Evolutionary conservation across 2,888 invertebrate species (phyloP).

Genomic region (Hermaeophaga mercurialis): DNA sequence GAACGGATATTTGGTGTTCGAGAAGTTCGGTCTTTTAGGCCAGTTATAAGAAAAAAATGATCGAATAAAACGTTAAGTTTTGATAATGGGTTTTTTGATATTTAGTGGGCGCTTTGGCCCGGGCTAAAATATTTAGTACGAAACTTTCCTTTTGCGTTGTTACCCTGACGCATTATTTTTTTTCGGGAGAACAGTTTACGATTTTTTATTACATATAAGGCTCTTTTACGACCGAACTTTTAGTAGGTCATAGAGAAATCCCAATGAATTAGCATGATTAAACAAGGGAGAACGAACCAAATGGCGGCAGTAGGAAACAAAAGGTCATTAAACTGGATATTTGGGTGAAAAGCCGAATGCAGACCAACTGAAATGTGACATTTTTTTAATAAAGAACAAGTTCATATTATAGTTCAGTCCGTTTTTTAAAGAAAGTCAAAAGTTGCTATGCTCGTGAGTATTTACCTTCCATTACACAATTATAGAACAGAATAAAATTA

Average conservation of each 20-base stretch:
- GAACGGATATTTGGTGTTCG: no score
- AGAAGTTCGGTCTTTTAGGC: constrained; percentile 2
- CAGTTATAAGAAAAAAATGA: not conserved
- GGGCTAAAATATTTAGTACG: not conserved
- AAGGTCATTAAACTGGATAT: not conserved
- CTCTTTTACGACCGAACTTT: constrained; percentile 26
- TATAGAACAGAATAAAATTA: no score
- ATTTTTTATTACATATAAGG: constrained; percentile 25
- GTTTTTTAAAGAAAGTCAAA: no score
- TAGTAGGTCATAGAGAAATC: constrained; percentile 22
- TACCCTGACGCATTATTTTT: constrained; percentile 25
- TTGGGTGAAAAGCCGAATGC: no score
- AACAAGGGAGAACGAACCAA: no score
- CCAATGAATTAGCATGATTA: constrained; percentile 12
- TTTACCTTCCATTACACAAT: not conserved
- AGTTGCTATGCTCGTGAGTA: not conserved
- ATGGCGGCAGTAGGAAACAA: no score
- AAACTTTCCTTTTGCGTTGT: constrained; percentile 17
- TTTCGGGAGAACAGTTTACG: constrained; percentile 15
- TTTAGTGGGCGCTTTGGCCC: not conserved
- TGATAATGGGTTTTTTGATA: no score
- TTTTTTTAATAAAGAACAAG: no score
- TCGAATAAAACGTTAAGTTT: not conserved
- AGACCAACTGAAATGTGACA: no score
- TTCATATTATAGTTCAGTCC: no score